Evolutionary conservation across 1,140 invertebrate genomes (phyloP).

Genomic region (Copidosoma floridanum): DNA sequence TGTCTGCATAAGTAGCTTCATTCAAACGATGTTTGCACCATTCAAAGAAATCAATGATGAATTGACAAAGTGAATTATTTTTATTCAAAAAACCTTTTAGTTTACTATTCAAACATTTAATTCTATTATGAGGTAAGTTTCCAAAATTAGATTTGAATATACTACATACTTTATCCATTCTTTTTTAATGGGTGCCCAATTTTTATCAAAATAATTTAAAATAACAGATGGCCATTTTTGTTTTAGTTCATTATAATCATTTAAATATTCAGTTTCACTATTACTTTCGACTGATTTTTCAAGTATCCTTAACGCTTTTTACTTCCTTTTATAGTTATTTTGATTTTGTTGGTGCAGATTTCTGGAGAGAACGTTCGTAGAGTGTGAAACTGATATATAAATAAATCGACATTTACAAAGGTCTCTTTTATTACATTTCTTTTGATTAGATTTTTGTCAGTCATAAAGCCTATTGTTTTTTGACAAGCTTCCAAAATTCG

Average conservation of each 20-base stretch:
- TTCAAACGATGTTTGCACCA: neutral
- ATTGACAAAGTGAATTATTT: neutral
- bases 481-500: conserved; percentile 3
- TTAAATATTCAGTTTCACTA: neutral
- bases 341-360: conserved; percentile 5
- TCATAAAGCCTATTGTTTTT: conserved; percentile 22
- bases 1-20: neutral
- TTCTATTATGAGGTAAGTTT: neutral
- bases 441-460: conserved; percentile 24
- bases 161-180: neutral
- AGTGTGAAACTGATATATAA: conserved; percentile 24
- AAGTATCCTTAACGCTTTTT: neutral
- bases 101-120: neutral
- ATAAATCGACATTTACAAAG: conserved; percentile 17
- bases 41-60: neutral
- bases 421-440: conserved; percentile 19
- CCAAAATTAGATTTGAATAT: neutral
- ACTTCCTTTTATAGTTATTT: neutral
- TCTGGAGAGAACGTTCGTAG: conserved; percentile 15
- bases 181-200: neutral
- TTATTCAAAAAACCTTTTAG: neutral
- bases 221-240: neutral
- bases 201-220: neutral
- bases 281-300: neutral
- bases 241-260: neutral